Evolutionary conservation across 2,113 vertebrate species (phyloP), one percentile per base, ranked within the genome.

Genomic region (Electrona antarctica): DNA sequence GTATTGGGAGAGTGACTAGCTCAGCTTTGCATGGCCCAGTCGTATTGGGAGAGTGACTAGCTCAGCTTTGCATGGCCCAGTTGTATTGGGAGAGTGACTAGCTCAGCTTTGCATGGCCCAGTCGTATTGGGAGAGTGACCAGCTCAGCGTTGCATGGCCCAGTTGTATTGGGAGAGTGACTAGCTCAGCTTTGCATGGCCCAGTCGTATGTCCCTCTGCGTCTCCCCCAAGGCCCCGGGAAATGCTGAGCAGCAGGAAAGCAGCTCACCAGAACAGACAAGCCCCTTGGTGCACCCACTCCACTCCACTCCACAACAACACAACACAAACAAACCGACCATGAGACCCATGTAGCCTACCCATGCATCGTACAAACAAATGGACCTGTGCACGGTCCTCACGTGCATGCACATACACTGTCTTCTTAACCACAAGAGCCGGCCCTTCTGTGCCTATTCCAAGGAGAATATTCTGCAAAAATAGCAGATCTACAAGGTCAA

Each of bases 161-260:
- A 21, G 21, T 21, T 2, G 21, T 21, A 21, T 21, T 21, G 21
- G 21, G 21, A 21, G 21, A 21, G 21, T 21, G 21, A 21, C 21
- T 21, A 21, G 76, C 80, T 85, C 81, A 78, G 82, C 84, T 89
- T 81, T 67, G 82, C 80, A 56, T 76, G 81, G 74, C 64, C 74
- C 78, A 75, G 82, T 80, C 83, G 80, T 74, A 78, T 73, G 71
- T 69, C 83, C 69, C 69, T 64, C 65, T 49, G 59, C 73, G 78
- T 79, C 82, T 41, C 84, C 84, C 83, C 76, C 0, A 76, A 89
- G 86, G 82, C 72, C 81, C 74, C 56, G 69, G 13, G 65, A 89
- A 90, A 75, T 83, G 87, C 90, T 89, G 89, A 91, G 85, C 87
- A 82, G 83, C 87, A 87, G 87, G 85, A 91, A 92, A 80, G 72